Evolutionary conservation across 2,888 invertebrate genomes (phyloP).

Genomic region (Orchesellides sinensis): DNA sequence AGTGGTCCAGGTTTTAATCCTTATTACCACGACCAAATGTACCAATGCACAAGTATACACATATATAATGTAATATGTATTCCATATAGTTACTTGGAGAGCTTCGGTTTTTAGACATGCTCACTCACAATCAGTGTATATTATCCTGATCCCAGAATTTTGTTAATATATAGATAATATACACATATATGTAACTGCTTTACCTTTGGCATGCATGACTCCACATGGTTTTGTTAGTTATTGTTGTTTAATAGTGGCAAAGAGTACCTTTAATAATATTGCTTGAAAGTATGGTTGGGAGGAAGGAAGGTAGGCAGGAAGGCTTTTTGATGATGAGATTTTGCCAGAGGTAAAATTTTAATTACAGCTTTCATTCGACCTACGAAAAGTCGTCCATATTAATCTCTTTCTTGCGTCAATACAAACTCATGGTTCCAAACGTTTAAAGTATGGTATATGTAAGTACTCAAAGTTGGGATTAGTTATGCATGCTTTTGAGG

Average conservation of each 20-base stretch:
- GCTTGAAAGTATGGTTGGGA: conserved; percentile 15
- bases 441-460: neutral
- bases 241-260: conserved; percentile 47
- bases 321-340: conserved; percentile 56
- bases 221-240: conserved; percentile 42
- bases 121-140: neutral
- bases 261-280: conserved; percentile 49
- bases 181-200: neutral
- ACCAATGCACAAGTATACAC: neutral
- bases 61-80: too few relatives aligned
- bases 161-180: neutral
- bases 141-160: neutral
- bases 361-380: conserved; percentile 49
- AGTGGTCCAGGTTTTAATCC: conserved; percentile 56
- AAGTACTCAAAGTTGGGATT: neutral
- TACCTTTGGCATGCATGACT: conserved; percentile 10
- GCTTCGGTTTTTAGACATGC: neutral
- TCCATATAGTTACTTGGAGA: conserved; percentile 13
- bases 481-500: neutral
- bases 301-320: conserved; percentile 41
- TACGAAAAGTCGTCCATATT: conserved; percentile 53
- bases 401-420: conserved; percentile 46
- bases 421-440: neutral
- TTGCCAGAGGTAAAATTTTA: conserved; percentile 63
- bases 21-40: conserved; percentile 24